phyloP scores from a whole-genome alignment of 2,113 vertebrate genomes.

The Fulmarus glacialis region DNA sequence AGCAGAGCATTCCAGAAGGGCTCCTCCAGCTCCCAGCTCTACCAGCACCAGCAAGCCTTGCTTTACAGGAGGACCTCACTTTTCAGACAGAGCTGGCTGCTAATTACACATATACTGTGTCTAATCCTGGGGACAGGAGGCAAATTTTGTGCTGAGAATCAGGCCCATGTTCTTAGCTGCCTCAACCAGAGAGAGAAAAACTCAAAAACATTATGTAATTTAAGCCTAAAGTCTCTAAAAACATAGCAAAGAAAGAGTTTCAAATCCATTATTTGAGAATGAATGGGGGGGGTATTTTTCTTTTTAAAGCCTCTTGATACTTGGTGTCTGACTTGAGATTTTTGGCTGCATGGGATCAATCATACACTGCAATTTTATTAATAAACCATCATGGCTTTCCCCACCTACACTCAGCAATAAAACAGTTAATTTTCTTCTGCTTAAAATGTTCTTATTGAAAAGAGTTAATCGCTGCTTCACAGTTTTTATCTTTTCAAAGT shows the following conservation, averaged over 20 bases:
- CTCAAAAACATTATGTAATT: neutral
- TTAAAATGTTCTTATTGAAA: neutral
- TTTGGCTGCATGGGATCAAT: neutral
- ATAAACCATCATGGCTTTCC: neutral
- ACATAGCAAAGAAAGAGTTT: neutral
- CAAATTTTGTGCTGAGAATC: neutral
- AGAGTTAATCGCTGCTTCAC: neutral
- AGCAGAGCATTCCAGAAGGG: neutral
- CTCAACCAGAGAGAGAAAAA: neutral
- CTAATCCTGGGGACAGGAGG: neutral
- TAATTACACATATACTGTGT: neutral
- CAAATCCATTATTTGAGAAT: neutral
- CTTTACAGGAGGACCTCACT: neutral
- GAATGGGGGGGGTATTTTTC: neutral
- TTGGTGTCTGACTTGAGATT: neutral
- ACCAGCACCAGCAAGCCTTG: neutral
- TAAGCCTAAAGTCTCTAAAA: neutral
- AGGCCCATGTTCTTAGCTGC: neutral
- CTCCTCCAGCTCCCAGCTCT: neutral
- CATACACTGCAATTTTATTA: neutral
- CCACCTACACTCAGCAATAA: neutral
- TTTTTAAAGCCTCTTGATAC: neutral
- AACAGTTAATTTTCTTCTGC: slow-evolving; percentile 2
- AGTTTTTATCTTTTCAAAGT: slow-evolving; percentile 19
- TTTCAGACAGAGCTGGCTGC: neutral